Evolutionary conservation across 2,888 invertebrate species (phyloP), one percentile per base, ranked within the genome.

Genomic region (Petrolisthes manimaculis): DNA sequence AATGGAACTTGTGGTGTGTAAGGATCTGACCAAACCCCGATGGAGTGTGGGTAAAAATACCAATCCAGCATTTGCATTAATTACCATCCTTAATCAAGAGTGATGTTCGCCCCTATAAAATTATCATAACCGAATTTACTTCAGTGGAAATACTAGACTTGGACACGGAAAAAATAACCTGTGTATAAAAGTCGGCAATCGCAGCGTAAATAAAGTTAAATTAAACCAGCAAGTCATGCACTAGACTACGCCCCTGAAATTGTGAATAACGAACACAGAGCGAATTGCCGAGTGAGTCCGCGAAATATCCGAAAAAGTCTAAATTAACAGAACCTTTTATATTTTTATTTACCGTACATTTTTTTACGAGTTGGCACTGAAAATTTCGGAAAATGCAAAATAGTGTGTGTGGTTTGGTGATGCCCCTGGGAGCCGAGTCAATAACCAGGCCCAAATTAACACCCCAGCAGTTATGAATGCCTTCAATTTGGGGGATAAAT

Each of bases 401-500:
- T 77, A 14, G 5, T 77, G 14, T 14, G 5, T 77, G 14, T 14
- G 51, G 51, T 37, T 77, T 37, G 37, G 1, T 21, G 51, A 51
- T 24, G 21, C 24, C 4, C 24, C 8, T 4, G 37, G 51, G 24
- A 37, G 77, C 21, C 37, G n/a, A 51, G 37, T 21, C 77, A 24
- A 77, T 77, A 61, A 77, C 37, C 5, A 5, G 37, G 77, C 77
- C 74, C 37, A 77, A 77, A 77, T 77, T 77, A 77, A 12, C 83
- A 21, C 74, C n/a, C 71, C 55, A 55, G 21, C 21, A 54, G 83
- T 83, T 83, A 83, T 83, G 71, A 83, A 83, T 83, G 74, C 83
- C 83, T 71, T 74, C 74, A 83, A 83, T 83, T 83, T 83, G 83
- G 83, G 55, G 83, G 74, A 83, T 83, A 83, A 83, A 83, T 83